phyloP scores from a whole-genome alignment of 2,888 invertebrate genomes.

The Eledona agricola region DNA sequence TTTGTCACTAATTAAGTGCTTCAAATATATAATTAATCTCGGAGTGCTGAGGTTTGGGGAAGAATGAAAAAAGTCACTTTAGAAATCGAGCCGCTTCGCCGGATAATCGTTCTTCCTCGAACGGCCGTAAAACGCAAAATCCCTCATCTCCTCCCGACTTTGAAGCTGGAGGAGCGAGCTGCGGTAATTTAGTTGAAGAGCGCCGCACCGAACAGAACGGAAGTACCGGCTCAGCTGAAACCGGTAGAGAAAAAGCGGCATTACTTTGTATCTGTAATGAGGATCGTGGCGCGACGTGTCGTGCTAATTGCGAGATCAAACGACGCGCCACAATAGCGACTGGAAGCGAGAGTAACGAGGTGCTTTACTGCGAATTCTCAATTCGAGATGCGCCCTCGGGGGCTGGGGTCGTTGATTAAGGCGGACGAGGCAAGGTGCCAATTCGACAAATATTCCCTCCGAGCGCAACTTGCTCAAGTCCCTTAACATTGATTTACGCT shows the following conservation, averaged over 20 bases:
- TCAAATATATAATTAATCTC: no score
- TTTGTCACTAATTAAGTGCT: no score
- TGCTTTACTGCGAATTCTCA: conserved; percentile 45
- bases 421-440: no score
- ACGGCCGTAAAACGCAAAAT: conserved; percentile 13
- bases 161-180: no score
- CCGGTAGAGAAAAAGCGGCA: conserved; percentile 47
- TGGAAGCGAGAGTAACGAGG: conserved; percentile 47
- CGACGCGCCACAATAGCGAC: conserved; percentile 47
- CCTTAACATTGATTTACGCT: no score
- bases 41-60: no score
- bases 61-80: no score
- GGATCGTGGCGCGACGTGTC: conserved; percentile 53
- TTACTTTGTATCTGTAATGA: conserved; percentile 54
- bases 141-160: conserved; percentile 2
- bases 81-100: not conserved
- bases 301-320: conserved; percentile 57
- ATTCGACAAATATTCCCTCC: no score
- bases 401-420: no score
- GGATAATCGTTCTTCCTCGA: conserved; percentile 9
- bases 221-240: conserved; percentile 42
- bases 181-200: conserved; percentile 15
- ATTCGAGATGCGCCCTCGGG: conserved; percentile 34
- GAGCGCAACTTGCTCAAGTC: no score
- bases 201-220: conserved; percentile 28